Evolutionary conservation across 2,797 vertebrate genomes (phyloP), one percentile per base, ranked within the genome.

Genomic region (Limnodromus scolopaceus): DNA sequence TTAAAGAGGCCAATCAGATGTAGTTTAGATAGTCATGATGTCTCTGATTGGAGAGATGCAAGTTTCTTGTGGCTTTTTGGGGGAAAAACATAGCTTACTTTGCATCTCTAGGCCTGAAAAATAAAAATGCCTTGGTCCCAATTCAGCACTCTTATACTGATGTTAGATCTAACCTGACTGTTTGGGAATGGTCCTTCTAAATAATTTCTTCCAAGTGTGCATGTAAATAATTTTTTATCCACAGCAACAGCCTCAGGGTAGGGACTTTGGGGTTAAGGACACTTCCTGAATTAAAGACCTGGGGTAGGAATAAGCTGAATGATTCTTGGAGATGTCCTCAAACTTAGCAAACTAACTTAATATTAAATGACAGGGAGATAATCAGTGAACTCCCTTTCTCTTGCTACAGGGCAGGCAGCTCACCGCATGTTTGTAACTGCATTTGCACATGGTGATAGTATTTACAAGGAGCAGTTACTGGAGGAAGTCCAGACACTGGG

Each of bases 1-100:
- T 97, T 92, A 94, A 95, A 93, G 96, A 97, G 97, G 95, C 98
- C 98, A 98, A 98, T 98, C 97, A 97, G 97, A 97, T 97, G 93
- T 96, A 96, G 96, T 96, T 96, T 97, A 95, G 94, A 94, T 97
- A 96, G 97, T 96, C 94, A 88, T 96, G 89, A 93, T 97, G 97
- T 97, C 97, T 93, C 98, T 98, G 98, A 98, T 98, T 98, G 98
- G 98, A 97, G 98, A 97, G 97, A 96, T 97, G 81, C 88, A 93
- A 97, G 93, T 96, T 96, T 97, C 96, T 94, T 95, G 84, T 80
- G 92, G 84, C 68, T 95, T 97, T 87, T 92, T 85, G n/a, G 65
- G 54, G 17, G 48, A 86, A 81, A 87, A 85, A 28, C 23, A n/a
- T 54, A 91, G 87, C 51, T 91, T 96, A 39, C 39, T 95, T 94